Percentiles rank a stretch among this genome's conserved stretches.
phyloP scores from a whole-genome alignment of 2,888 invertebrate genomes.

The Idaea aversata region DNA sequence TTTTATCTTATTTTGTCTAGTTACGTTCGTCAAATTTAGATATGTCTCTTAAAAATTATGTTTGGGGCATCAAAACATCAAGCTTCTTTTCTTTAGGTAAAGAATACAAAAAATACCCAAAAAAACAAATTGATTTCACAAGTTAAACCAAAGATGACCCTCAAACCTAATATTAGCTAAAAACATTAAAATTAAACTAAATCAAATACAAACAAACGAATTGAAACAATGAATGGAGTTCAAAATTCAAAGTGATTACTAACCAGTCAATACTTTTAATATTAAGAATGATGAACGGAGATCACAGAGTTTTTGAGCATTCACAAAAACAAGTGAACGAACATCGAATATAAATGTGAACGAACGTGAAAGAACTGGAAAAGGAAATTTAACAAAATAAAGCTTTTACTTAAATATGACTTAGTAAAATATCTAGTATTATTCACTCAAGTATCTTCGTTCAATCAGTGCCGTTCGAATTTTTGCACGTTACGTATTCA shows the following conservation, averaged over 20 bases:
- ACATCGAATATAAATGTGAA: too few relatives aligned
- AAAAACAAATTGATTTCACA: neutral
- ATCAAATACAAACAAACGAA: constrained; percentile 28
- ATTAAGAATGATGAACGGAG: neutral
- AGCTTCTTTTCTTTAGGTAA: neutral
- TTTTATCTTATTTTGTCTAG: too few relatives aligned
- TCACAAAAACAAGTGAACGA: too few relatives aligned
- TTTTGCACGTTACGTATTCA: constrained; percentile 78
- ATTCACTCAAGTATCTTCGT: constrained; percentile 16
- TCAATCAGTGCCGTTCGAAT: constrained; percentile 53
- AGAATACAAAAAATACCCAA: constrained; percentile 8
- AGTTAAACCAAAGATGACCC: neutral
- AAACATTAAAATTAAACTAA: constrained; percentile 30
- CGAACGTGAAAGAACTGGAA: too few relatives aligned
- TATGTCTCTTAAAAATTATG: too few relatives aligned
- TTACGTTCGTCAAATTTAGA: too few relatives aligned
- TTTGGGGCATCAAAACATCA: too few relatives aligned
- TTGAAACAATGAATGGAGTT: constrained; percentile 21
- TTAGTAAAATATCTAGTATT: neutral
- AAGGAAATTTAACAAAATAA: neutral
- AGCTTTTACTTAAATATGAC: neutral
- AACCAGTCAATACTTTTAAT: constrained; percentile 5
- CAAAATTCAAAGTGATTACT: neutral
- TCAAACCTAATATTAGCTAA: constrained; percentile 28
- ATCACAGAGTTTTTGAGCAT: too few relatives aligned